Conservation (phyloP, 2,797 vertebrate species). For the Passerculus sandwichensis region DNA sequence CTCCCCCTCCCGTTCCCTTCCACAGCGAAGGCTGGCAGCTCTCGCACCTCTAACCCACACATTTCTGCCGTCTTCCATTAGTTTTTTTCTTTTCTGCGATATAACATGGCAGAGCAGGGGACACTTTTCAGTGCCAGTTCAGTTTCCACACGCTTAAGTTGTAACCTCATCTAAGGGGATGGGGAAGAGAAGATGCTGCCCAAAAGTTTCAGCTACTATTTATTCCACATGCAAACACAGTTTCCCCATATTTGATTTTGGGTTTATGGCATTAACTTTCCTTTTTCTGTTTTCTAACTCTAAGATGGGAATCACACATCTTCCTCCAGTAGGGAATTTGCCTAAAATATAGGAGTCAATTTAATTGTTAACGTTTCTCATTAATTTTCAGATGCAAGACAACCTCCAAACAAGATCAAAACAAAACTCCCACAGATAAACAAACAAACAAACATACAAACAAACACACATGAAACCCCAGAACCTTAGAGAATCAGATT, state of each 20-base stretch:
- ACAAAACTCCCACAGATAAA: not conserved
- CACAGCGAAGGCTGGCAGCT: not conserved
- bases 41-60: not conserved
- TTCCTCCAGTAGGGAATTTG: not conserved
- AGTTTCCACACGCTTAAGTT: not conserved
- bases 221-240: not conserved
- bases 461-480: not conserved
- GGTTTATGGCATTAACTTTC: not conserved
- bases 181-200: not conserved
- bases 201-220: not conserved
- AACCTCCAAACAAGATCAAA: not conserved
- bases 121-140: not conserved
- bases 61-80: not conserved
- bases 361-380: not conserved
- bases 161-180: not conserved
- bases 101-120: not conserved
- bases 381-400: not conserved
- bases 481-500: not conserved
- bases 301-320: not conserved
- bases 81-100: not conserved
- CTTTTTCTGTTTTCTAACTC: not conserved
- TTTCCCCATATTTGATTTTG: not conserved
- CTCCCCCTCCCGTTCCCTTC: conserved; percentile 50
- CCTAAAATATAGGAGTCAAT: not conserved
- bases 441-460: no score